Evolutionary conservation across 2,888 invertebrate genomes (phyloP).

Genomic region (Mythimna albipuncta): DNA sequence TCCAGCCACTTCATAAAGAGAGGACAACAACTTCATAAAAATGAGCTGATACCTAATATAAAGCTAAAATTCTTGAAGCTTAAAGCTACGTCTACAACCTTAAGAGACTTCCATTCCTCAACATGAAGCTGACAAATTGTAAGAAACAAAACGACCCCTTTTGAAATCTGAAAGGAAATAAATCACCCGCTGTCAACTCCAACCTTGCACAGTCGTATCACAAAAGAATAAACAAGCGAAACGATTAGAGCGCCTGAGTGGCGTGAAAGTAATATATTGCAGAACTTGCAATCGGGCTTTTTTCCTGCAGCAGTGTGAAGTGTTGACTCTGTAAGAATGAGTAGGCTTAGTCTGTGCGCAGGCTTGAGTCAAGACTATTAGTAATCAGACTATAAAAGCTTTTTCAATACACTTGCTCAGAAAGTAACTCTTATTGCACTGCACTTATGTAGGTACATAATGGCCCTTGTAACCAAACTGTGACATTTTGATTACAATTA

Average conservation of each 20-base stretch:
- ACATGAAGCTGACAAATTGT: conserved; percentile 40
- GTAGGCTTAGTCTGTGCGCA: background rate
- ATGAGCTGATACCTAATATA: background rate
- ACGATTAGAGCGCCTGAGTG: conserved; percentile 73
- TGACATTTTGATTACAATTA: too few species aligned
- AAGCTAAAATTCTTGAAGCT: background rate
- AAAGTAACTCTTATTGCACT: too few species aligned
- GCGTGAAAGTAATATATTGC: conserved; percentile 75
- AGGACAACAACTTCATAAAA: too few species aligned
- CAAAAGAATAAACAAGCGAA: conserved; percentile 72
- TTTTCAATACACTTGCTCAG: too few species aligned
- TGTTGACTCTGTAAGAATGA: conserved; percentile 26
- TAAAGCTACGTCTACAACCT: background rate
- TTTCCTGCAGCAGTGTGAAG: conserved; percentile 53
- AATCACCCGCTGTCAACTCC: conserved; percentile 50
- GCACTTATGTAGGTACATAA: too few species aligned
- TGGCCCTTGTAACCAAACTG: too few species aligned
- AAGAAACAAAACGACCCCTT: conserved; percentile 34
- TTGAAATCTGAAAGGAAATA: conserved; percentile 36
- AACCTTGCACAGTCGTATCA: conserved; percentile 55
- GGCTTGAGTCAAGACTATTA: background rate
- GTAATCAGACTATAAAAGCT: background rate
- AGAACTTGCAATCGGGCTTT: conserved; percentile 73
- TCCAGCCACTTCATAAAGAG: too few species aligned
- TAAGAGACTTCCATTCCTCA: conserved; percentile 12